A percentile compares a stretch with the other conserved stretches of the same genome.
Evolutionary conservation across 2,797 vertebrate genomes (phyloP).

Genomic region (Liparis tanakae): DNA sequence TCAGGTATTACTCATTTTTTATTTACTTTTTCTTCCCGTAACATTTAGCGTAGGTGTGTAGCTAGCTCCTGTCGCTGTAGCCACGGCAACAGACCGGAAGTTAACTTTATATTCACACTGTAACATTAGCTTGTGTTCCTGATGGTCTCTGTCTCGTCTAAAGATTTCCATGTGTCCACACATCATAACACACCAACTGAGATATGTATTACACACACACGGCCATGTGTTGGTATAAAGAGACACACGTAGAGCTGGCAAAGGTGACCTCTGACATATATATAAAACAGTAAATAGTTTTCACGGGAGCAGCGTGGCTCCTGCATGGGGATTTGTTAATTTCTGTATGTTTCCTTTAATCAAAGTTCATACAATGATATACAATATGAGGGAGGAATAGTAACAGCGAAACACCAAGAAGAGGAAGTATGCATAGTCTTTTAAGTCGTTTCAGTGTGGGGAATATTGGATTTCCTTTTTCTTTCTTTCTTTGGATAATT

Average conservation of each 20-base stretch:
- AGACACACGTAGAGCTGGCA: neutral
- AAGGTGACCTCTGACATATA: too few relatives aligned
- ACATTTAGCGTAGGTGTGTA: neutral
- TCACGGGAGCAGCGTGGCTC: too few relatives aligned
- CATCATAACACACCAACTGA: neutral
- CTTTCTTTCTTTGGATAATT: too few relatives aligned
- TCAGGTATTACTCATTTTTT: constrained; percentile 3
- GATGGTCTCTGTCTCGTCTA: neutral
- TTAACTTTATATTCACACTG: neutral
- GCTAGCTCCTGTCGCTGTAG: neutral
- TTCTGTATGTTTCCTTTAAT: too few relatives aligned
- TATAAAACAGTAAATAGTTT: too few relatives aligned
- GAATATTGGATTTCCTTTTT: neutral
- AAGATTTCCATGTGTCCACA: neutral
- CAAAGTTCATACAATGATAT: too few relatives aligned
- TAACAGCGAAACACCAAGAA: too few relatives aligned
- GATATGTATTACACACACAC: neutral
- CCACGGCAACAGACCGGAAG: neutral
- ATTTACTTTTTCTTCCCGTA: fast-evolving
- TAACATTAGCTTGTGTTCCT: neutral
- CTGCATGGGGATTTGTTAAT: too few relatives aligned
- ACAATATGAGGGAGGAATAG: too few relatives aligned
- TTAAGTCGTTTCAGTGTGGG: too few relatives aligned
- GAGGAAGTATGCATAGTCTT: too few relatives aligned
- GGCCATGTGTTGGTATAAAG: neutral